phyloP scores from a whole-genome alignment of 1,140 invertebrate genomes.

The Drosophila pseudoananassae region DNA sequence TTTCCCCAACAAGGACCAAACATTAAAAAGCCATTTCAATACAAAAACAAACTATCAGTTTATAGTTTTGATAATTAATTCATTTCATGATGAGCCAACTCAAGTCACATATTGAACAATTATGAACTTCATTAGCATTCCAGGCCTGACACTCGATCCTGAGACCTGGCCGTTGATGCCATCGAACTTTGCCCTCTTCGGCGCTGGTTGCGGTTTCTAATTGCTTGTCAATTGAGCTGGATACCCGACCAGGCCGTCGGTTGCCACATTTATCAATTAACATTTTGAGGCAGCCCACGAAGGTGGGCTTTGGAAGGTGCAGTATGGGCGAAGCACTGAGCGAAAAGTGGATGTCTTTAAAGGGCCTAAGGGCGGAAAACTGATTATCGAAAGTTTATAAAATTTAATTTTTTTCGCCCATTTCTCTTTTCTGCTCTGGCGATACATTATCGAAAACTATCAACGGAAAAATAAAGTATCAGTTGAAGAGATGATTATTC shows the following conservation, averaged over 20 bases:
- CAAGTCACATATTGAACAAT: background rate
- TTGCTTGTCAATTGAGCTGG: conserved; percentile 64
- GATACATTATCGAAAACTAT: too few species aligned
- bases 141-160: background rate
- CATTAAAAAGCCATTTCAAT: conserved; percentile 47
- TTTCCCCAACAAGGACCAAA: conserved; percentile 6
- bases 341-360: background rate
- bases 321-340: background rate
- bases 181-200: conserved; percentile 16
- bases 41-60: background rate
- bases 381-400: too few species aligned
- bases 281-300: conserved; percentile 35
- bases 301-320: background rate
- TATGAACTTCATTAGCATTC: too few species aligned
- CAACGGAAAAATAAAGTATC: too few species aligned
- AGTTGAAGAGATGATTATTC: too few species aligned
- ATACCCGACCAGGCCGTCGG: conserved; percentile 18
- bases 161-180: background rate
- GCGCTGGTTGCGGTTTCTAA: conserved; percentile 59
- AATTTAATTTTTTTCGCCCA: too few species aligned
- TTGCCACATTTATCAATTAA: conserved; percentile 61
- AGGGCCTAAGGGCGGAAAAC: too few species aligned
- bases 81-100: background rate
- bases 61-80: conserved; percentile 1
- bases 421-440: too few species aligned